phyloP scores from a whole-genome alignment of 2,888 invertebrate species.

The Lithophane leautieri region DNA sequence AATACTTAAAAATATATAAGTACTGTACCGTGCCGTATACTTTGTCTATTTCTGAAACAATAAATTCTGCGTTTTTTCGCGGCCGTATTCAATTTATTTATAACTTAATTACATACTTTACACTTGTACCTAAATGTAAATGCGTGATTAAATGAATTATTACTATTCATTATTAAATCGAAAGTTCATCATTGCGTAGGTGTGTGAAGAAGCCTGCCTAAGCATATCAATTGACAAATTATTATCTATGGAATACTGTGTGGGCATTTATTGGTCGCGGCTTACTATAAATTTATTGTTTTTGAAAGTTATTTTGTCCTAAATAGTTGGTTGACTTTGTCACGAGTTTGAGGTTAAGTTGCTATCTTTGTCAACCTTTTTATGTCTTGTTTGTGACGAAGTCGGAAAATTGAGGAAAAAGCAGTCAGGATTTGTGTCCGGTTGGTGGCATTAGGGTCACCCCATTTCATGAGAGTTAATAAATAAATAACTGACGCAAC shows the following conservation, averaged over 20 bases:
- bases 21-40: neutral
- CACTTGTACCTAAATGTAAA: constrained; percentile 18
- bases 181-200: constrained; percentile 50
- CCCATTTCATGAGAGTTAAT: neutral
- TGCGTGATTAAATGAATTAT: constrained; percentile 35
- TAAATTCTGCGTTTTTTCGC: neutral
- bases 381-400: constrained; percentile 16
- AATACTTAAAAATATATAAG: too few relatives aligned
- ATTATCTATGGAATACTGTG: constrained; percentile 68
- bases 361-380: constrained; percentile 28
- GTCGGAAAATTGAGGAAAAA: neutral
- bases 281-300: constrained; percentile 71
- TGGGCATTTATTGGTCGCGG: constrained; percentile 71
- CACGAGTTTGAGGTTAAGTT: constrained; percentile 44
- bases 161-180: constrained; percentile 35
- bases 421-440: neutral
- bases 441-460: too few relatives aligned
- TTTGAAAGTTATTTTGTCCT: constrained; percentile 75
- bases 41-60: constrained; percentile 16
- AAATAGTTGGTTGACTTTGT: constrained; percentile 56
- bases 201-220: constrained; percentile 66
- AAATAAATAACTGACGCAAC: neutral
- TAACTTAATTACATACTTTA: constrained; percentile 46
- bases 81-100: constrained; percentile 10
- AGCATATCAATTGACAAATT: constrained; percentile 66